A percentile compares a stretch with the other conserved stretches of the same genome.
Evolutionary conservation across 2,797 vertebrate genomes (phyloP).

Genomic region (Enteromius trimaculatus): DNA sequence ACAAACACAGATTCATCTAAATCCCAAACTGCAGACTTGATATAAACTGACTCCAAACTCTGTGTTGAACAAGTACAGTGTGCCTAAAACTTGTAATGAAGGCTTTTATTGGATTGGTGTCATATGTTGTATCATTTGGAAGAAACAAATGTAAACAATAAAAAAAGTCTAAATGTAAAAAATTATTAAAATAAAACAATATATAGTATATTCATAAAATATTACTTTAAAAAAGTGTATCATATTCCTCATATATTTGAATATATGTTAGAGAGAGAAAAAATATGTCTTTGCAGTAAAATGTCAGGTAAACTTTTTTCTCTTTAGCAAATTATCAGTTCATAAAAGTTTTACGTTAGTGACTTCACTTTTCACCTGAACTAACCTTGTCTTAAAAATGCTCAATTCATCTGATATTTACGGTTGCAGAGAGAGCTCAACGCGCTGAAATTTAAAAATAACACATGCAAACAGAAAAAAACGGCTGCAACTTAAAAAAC

Average conservation of each 20-base stretch:
- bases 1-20: slow-evolving; percentile 45
- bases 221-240: too few species aligned
- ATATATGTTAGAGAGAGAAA: neutral
- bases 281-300: neutral
- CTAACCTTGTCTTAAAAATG: neutral
- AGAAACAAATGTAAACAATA: neutral
- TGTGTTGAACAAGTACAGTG: neutral
- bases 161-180: too few species aligned
- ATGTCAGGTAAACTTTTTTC: neutral
- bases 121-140: neutral
- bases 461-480: too few species aligned
- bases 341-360: neutral
- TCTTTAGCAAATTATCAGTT: neutral
- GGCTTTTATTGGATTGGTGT: neutral
- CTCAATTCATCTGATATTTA: neutral
- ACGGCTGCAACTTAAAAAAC: too few species aligned
- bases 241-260: neutral
- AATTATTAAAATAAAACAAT: too few species aligned
- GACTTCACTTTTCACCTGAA: neutral
- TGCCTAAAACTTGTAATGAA: neutral
- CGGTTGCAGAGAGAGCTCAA: too few species aligned
- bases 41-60: neutral
- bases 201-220: too few species aligned
- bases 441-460: too few species aligned
- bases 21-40: neutral